Conservation (phyloP, 1,140 invertebrate genomes). For the Ditylenchus dipsaci region DNA sequence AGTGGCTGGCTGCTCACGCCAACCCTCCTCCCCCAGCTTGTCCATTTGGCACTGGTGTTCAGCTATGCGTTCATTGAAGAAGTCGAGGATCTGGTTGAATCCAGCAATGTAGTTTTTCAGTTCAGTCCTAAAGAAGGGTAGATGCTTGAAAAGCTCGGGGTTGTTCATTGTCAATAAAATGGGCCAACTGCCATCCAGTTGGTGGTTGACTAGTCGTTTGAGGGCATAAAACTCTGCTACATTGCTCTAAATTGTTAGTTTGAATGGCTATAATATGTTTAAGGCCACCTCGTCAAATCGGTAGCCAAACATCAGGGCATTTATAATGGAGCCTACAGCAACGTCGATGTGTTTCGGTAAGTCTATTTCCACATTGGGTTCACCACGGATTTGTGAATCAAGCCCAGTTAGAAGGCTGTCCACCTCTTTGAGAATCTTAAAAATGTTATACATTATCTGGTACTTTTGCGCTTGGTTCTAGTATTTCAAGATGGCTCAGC, state of each 20-base stretch:
- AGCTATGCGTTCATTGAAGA: conserved; percentile 7
- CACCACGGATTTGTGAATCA: not conserved
- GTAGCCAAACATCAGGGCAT: conserved; percentile 32
- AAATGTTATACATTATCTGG: too few species aligned
- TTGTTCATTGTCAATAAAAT: conserved; percentile 4
- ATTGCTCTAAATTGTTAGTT: not conserved
- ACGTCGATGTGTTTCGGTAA: conserved; percentile 18
- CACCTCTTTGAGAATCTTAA: conserved; percentile 10
- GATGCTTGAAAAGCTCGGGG: conserved; percentile 1
- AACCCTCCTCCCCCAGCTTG: not conserved
- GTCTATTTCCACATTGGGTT: not conserved
- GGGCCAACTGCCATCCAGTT: not conserved
- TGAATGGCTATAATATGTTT: not conserved
- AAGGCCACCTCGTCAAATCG: conserved; percentile 26
- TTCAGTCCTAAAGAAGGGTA: conserved; percentile 12
- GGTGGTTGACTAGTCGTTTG: not conserved
- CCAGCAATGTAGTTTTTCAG: conserved; percentile 13
- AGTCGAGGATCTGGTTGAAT: conserved; percentile 6
- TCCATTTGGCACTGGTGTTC: conserved; percentile 5
- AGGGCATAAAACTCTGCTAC: conserved; percentile 1
- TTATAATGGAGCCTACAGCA: conserved; percentile 35
- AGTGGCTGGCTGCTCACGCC: not conserved
- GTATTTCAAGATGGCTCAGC: too few species aligned
- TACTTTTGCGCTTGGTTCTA: too few species aligned
- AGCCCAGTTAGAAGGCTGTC: not conserved